These are phyloP conservation scores for Misgurnus mizolepis DNA, from an alignment of 2,113 vertebrate genomes.

Conservation along the genomic window DNA sequence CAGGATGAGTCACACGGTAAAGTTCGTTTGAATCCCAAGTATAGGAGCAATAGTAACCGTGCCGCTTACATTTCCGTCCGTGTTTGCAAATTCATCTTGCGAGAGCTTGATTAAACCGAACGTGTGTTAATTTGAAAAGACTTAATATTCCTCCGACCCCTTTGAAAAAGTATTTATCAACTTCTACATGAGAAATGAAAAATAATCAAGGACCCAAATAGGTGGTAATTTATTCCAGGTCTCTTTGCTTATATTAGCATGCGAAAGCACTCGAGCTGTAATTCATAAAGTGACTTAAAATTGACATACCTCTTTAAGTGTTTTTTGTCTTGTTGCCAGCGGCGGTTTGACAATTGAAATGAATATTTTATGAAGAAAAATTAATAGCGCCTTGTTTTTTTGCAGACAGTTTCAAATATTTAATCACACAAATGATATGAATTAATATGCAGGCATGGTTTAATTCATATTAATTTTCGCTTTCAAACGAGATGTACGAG, in stretches of 20 bases:
- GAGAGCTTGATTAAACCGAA: constrained; percentile 47
- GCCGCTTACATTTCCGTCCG: background rate
- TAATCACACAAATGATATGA: constrained; percentile 74
- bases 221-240: constrained; percentile 71
- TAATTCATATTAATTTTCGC: constrained; percentile 53
- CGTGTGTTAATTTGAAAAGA: constrained; percentile 45
- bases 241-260: constrained; percentile 72
- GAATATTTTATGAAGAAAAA: constrained; percentile 67
- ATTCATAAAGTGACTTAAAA: constrained; percentile 75
- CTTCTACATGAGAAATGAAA: constrained; percentile 71
- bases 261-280: constrained; percentile 71
- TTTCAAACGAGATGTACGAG: constrained; percentile 47
- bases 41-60: background rate
- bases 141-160: constrained; percentile 57
- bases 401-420: constrained; percentile 77
- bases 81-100: constrained; percentile 17
- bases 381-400: constrained; percentile 63
- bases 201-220: constrained; percentile 72
- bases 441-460: constrained; percentile 66
- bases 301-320: constrained; percentile 68
- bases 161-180: constrained; percentile 60
- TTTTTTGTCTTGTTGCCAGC: constrained; percentile 63
- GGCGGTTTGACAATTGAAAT: constrained; percentile 72
- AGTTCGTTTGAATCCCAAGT: too few relatives aligned
- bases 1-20: too few relatives aligned